Percentiles rank a stretch among this genome's conserved stretches.
These are phyloP conservation scores for Octodon degus DNA, from an alignment of 2,113 vertebrate genomes.

Conservation along the genomic window DNA sequence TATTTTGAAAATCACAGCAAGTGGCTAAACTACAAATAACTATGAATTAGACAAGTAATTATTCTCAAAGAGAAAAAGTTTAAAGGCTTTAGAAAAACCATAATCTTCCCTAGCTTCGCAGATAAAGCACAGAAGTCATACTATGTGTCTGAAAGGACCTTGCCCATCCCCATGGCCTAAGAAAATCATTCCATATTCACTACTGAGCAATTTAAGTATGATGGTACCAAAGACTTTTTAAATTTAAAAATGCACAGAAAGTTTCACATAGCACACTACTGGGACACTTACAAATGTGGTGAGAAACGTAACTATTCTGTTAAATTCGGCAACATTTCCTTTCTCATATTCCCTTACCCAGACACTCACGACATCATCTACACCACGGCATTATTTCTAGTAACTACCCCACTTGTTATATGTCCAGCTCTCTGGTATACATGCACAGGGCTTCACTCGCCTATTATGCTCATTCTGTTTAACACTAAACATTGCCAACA, in stretches of 20 bases:
- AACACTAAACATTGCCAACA: background rate
- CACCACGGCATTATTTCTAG: background rate
- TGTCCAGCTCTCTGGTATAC: background rate
- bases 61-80: conserved; percentile 11
- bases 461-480: background rate
- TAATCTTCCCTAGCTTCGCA: background rate
- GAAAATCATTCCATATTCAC: background rate
- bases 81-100: background rate
- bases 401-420: background rate
- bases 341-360: background rate
- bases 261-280: background rate
- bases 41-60: background rate
- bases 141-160: background rate
- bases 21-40: background rate
- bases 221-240: background rate
- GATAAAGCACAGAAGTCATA: background rate
- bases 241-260: conserved; percentile 34
- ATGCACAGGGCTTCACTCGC: background rate
- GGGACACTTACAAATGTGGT: conserved; percentile 16
- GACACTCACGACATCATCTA: background rate
- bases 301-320: conserved; percentile 6
- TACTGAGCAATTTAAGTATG: background rate
- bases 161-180: background rate
- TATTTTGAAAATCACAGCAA: conserved; percentile 22
- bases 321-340: background rate